Base-by-base conservation (phyloP, 2,113 vertebrate genomes). In the Coreoperca whiteheadi region DNA sequence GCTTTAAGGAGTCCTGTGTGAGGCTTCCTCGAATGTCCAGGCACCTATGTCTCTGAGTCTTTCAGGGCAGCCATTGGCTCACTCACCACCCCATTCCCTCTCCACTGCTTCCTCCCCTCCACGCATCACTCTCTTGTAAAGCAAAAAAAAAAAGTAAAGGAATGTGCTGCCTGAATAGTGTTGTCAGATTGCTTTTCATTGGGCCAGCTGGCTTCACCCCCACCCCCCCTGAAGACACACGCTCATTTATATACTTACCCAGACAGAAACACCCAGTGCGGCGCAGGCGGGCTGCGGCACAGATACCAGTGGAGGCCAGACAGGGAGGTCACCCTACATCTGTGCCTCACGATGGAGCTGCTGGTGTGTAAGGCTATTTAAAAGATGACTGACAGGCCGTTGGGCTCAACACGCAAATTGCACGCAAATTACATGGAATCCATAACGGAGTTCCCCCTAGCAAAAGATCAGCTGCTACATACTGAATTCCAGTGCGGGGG, bases 121-220 rank as follows among this genome's bases (percentile, higher is more conserved):
- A 6, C 64, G 30, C 60, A 54, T 71, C 72, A 18, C 67, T 78
- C 65, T 81, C 74, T 81, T 68, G 51, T 54, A 37, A 67, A 74
- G 74, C 66, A 76, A 18, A 82, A 84, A 70, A 77, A 76, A 18
- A 82, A 84, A 70, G 79, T 90, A 32, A 59, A 93, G 95, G 94
- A 96, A 96, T 95, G 94, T 72, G 68, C 82, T 46, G 61, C 83
- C 83, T 89, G 79, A 90, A 88, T 80, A 60, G 76, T 79, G 83
- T 79, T 63, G 81, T 90, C 82, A 85, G 89, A 89, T 88, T 89
- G 76, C 84, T 88, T 91, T 90, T 88, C 91, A 88, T 69, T 82
- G 76, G 54, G 59, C 88, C 94, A 95, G 93, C 94, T 95, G 94
- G 85, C 61, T 66, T 53, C 30, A 16, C 32, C 46, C 81, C 67